phyloP scores from a whole-genome alignment of 2,797 vertebrate genomes.

The Acipenser transmontanus region DNA sequence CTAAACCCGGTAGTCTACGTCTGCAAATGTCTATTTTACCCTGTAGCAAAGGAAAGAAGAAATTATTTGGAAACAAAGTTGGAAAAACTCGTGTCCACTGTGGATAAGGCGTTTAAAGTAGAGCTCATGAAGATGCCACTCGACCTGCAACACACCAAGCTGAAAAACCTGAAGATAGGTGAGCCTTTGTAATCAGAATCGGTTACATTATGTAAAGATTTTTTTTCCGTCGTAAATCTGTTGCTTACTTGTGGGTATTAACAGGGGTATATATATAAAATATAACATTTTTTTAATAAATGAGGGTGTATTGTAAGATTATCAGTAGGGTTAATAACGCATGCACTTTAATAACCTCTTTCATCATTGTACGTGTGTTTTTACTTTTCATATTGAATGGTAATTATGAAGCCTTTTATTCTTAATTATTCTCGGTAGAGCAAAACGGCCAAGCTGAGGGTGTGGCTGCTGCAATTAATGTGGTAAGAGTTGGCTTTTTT shows the following conservation, averaged over 20 bases:
- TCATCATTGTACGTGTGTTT: too few species aligned
- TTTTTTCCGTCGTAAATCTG: background rate
- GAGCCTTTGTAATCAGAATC: slow-evolving; percentile 2
- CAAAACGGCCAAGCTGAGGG: too few species aligned
- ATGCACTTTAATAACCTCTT: too few species aligned
- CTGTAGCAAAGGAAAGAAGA: slow-evolving; percentile 57
- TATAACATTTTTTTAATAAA: background rate
- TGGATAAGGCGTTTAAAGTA: slow-evolving; percentile 60
- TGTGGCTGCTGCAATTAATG: too few species aligned
- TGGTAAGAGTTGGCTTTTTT: background rate
- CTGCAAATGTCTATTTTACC: background rate
- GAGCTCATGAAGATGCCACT: slow-evolving; percentile 65
- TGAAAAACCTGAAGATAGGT: slow-evolving; percentile 54
- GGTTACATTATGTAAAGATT: background rate
- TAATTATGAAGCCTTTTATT: background rate
- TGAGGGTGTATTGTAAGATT: too few species aligned
- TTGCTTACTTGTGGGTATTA: background rate
- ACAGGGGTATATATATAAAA: background rate
- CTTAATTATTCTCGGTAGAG: background rate
- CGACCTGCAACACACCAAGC: slow-evolving; percentile 48
- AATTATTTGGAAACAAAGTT: slow-evolving; percentile 56
- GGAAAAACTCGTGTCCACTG: slow-evolving; percentile 49
- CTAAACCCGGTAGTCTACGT: background rate
- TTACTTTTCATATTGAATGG: background rate
- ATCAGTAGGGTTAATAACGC: too few species aligned